Percentiles rank a stretch among this genome's conserved stretches.
Evolutionary conservation across 1,140 invertebrate genomes (phyloP).

Genomic region (Ephestia elutella): DNA sequence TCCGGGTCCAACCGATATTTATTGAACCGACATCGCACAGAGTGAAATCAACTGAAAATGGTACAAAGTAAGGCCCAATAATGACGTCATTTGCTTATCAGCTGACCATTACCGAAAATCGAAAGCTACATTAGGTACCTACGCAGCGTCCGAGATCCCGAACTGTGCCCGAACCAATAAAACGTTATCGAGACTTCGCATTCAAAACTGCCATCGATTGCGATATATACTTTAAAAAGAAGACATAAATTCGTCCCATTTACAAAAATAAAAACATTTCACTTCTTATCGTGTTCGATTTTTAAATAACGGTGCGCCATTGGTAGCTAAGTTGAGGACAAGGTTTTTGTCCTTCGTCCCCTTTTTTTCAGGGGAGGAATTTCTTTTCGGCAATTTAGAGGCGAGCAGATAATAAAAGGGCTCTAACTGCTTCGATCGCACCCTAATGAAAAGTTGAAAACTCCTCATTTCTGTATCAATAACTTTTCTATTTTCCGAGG

Average conservation of each 20-base stretch:
- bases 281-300: slow-evolving; percentile 71
- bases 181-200: slow-evolving; percentile 59
- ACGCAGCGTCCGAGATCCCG: slow-evolving; percentile 57
- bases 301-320: slow-evolving; percentile 69
- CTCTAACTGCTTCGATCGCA: slow-evolving; percentile 71
- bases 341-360: slow-evolving; percentile 62
- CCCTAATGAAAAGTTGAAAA: slow-evolving; percentile 72
- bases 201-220: slow-evolving; percentile 55
- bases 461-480: slow-evolving; percentile 67
- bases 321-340: slow-evolving; percentile 57
- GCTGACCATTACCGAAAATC: slow-evolving; percentile 72
- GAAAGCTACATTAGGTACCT: slow-evolving; percentile 55
- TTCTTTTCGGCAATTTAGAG: slow-evolving; percentile 75
- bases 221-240: slow-evolving; percentile 63
- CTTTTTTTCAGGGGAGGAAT: slow-evolving; percentile 63
- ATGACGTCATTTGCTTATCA: slow-evolving; percentile 72
- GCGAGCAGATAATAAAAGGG: slow-evolving; percentile 75
- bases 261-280: slow-evolving; percentile 71
- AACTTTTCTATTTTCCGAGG: slow-evolving; percentile 43
- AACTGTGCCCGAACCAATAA: slow-evolving; percentile 50
- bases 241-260: slow-evolving; percentile 68
- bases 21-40: slow-evolving; percentile 13
- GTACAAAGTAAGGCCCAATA: slow-evolving; percentile 64
- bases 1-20: slow-evolving; percentile 11
- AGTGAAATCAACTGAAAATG: slow-evolving; percentile 39